Evolutionary conservation across 2,888 invertebrate genomes (phyloP).

Genomic region (Cosmia trapezina): DNA sequence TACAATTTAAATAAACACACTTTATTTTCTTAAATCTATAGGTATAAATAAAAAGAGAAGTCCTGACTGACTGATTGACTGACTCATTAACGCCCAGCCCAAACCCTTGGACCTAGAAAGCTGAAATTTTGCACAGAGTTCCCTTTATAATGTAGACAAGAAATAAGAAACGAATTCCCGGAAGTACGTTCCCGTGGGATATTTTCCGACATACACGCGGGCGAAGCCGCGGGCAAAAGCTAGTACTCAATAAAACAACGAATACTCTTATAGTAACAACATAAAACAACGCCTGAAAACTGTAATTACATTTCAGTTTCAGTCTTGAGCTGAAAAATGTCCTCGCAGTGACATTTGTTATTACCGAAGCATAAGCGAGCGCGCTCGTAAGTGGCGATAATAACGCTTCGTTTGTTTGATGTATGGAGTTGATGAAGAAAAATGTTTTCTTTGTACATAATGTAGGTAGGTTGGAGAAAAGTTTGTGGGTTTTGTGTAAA

Average conservation of each 20-base stretch:
- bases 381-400: conserved; percentile 71
- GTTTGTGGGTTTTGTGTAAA: background rate
- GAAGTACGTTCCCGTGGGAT: too few species aligned
- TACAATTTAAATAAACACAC: too few species aligned
- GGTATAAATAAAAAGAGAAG: too few species aligned
- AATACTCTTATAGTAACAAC: conserved; percentile 20
- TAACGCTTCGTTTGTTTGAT: conserved; percentile 58
- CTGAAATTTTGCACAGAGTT: too few species aligned
- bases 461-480: background rate
- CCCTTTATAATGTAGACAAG: too few species aligned
- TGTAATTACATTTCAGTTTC: conserved; percentile 68
- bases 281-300: conserved; percentile 32
- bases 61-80: too few species aligned
- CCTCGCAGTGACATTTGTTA: conserved; percentile 70
- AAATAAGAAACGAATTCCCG: too few species aligned
- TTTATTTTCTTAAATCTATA: too few species aligned
- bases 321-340: conserved; percentile 70
- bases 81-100: too few species aligned
- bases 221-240: too few species aligned
- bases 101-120: too few species aligned
- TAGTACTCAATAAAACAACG: conserved; percentile 32
- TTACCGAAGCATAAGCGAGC: conserved; percentile 63
- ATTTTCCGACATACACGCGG: too few species aligned
- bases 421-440: conserved; percentile 17
- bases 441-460: conserved; percentile 1